These are phyloP conservation scores for Lottia scabra DNA, from an alignment of 2,888 invertebrate genomes.

Conservation along the genomic window DNA sequence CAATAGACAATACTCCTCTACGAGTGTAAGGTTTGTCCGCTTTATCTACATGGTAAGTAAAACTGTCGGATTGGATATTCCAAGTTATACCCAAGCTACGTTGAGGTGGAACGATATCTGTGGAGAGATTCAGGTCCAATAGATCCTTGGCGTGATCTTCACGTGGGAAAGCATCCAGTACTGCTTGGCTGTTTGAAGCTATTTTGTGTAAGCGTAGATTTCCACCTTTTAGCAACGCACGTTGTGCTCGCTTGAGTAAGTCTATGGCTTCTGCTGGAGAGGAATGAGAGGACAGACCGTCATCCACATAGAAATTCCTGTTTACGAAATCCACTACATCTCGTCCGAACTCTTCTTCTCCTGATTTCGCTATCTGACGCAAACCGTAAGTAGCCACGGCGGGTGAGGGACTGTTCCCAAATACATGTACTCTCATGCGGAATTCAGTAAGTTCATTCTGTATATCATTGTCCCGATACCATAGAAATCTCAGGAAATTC, in stretches of 20 bases:
- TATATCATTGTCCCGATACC: too few relatives aligned
- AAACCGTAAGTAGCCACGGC: conserved; percentile 35
- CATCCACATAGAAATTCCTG: conserved; percentile 38
- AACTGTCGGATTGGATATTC: conserved; percentile 9
- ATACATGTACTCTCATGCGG: too few relatives aligned
- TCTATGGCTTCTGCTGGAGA: conserved; percentile 20
- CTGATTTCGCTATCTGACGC: conserved; percentile 14
- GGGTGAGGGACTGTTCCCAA: conserved; percentile 36
- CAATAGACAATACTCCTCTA: conserved; percentile 15
- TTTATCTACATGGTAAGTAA: background rate
- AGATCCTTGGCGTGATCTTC: conserved; percentile 18
- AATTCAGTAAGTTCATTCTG: too few relatives aligned
- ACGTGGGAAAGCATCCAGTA: conserved; percentile 21
- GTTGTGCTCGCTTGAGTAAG: conserved; percentile 31
- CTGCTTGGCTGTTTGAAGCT: conserved; percentile 28
- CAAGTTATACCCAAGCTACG: conserved; percentile 16
- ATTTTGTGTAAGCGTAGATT: conserved; percentile 36
- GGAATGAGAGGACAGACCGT: conserved; percentile 28
- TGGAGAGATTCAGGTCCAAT: conserved; percentile 13
- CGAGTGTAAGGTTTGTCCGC: conserved; percentile 11
- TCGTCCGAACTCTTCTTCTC: conserved; percentile 10
- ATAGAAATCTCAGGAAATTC: too few relatives aligned
- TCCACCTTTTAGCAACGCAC: conserved; percentile 18
- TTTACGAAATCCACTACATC: conserved; percentile 30
- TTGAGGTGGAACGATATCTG: conserved; percentile 8